Evolutionary conservation across 2,113 vertebrate genomes (phyloP).

Genomic region (Podiceps cristatus): DNA sequence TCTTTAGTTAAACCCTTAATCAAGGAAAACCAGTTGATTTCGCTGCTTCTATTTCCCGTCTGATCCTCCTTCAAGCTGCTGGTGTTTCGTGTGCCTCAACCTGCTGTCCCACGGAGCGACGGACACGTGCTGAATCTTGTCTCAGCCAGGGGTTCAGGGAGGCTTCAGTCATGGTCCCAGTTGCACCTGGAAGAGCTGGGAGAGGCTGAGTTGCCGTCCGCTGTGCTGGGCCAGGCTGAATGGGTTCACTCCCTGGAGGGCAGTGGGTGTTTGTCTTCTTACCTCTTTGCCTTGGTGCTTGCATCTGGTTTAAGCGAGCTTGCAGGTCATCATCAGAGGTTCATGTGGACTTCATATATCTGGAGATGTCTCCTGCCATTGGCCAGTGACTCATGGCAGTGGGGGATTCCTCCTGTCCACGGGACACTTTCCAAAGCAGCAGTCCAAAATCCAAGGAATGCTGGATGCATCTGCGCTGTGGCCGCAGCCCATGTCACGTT

Average conservation of each 20-base stretch:
- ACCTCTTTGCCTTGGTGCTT: background rate
- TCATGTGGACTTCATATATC: background rate
- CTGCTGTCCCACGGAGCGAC: accelerated
- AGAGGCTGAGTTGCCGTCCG: background rate
- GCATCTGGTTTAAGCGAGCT: background rate
- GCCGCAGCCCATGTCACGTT: background rate
- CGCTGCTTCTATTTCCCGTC: background rate
- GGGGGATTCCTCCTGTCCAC: background rate
- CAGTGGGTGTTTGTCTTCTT: background rate
- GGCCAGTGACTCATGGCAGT: background rate
- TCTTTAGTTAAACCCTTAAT: background rate
- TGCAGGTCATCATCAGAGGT: background rate
- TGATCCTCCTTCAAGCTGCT: background rate
- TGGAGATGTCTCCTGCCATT: background rate
- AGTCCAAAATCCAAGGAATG: background rate
- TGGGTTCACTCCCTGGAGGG: background rate
- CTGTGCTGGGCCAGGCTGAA: background rate
- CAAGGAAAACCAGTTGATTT: background rate
- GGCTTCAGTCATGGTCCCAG: background rate
- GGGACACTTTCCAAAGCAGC: background rate
- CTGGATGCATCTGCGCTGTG: background rate
- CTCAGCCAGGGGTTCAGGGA: background rate
- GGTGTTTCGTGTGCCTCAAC: background rate
- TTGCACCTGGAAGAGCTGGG: background rate
- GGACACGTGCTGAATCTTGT: background rate